Percentiles rank a stretch among this genome's conserved stretches.
These are phyloP conservation scores for Takifugu rubripes DNA, from an alignment of 2,797 vertebrate species.

Conservation along the genomic window DNA sequence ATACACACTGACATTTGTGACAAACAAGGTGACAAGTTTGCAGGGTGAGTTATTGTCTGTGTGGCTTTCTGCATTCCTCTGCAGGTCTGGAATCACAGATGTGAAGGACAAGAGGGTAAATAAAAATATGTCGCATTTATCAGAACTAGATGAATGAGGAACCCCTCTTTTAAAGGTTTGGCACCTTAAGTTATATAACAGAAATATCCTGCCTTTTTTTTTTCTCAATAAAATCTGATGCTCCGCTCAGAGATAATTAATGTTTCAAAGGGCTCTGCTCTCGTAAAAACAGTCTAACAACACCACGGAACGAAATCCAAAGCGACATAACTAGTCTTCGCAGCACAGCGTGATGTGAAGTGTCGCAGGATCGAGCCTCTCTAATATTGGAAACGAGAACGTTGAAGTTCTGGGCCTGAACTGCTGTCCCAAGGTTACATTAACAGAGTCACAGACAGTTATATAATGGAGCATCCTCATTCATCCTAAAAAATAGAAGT, in stretches of 20 bases:
- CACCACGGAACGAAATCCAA: slow-evolving; percentile 21
- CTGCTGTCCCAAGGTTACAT: slow-evolving; percentile 3
- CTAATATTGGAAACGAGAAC: slow-evolving; percentile 6
- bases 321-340: slow-evolving; percentile 25
- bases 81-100: slow-evolving; percentile 7
- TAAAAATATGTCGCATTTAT: not conserved
- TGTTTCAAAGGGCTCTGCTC: slow-evolving; percentile 4
- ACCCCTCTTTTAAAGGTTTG: too few relatives aligned
- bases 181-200: too few relatives aligned
- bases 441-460: slow-evolving; percentile 3
- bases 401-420: not conserved
- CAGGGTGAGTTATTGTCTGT: not conserved
- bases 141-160: too few relatives aligned
- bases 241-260: slow-evolving; percentile 4
- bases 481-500: too few relatives aligned
- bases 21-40: slow-evolving; percentile 11
- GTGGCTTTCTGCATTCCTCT: not conserved
- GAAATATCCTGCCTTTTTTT: too few relatives aligned
- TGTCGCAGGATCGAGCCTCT: slow-evolving; percentile 19
- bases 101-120: not conserved
- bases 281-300: slow-evolving; percentile 17
- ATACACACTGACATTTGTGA: slow-evolving; percentile 13
- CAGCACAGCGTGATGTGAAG: slow-evolving; percentile 6
- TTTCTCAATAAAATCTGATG: not conserved
- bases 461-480: not conserved